phyloP scores from a whole-genome alignment of 2,888 invertebrate species.

The Allolobophora icterica region DNA sequence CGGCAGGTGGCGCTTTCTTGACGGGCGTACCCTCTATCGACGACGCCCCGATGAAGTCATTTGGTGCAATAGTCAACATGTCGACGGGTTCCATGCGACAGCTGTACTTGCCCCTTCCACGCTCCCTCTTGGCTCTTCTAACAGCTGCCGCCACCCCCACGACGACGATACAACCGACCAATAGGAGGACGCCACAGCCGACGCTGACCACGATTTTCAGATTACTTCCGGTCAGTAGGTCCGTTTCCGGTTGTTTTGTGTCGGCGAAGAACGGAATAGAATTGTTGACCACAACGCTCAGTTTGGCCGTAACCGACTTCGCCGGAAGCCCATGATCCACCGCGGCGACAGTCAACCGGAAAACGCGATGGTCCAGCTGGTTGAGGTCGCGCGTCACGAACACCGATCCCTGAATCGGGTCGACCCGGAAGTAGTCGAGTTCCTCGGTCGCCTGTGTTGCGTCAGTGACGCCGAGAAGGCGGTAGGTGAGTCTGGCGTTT shows the following conservation, averaged over 20 bases:
- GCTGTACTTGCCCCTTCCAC: constrained; percentile 39
- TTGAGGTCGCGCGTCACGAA: constrained; percentile 36
- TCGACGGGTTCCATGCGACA: constrained; percentile 40
- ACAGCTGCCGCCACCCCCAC: constrained; percentile 39
- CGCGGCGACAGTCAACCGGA: constrained; percentile 39
- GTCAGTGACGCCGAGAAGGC: constrained; percentile 33
- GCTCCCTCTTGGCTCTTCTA: constrained; percentile 32
- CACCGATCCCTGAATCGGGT: constrained; percentile 42
- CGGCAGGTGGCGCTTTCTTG: constrained; percentile 31
- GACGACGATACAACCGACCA: constrained; percentile 37
- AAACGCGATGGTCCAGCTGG: constrained; percentile 32
- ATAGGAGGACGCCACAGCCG: constrained; percentile 39
- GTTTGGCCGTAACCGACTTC: constrained; percentile 29
- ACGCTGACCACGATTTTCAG: constrained; percentile 41
- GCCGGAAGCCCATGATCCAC: constrained; percentile 41
- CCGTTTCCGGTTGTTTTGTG: background rate
- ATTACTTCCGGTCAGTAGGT: constrained; percentile 32
- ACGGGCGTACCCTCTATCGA: constrained; percentile 30
- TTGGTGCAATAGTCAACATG: constrained; percentile 32
- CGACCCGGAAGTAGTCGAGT: constrained; percentile 39
- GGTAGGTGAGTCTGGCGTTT: constrained; percentile 38
- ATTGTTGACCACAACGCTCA: constrained; percentile 43
- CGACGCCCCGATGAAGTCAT: background rate
- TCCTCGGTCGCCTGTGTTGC: background rate
- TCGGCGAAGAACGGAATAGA: constrained; percentile 41